Evolutionary conservation across 2,113 vertebrate genomes (phyloP).

Genomic region (Tautogolabrus adspersus): DNA sequence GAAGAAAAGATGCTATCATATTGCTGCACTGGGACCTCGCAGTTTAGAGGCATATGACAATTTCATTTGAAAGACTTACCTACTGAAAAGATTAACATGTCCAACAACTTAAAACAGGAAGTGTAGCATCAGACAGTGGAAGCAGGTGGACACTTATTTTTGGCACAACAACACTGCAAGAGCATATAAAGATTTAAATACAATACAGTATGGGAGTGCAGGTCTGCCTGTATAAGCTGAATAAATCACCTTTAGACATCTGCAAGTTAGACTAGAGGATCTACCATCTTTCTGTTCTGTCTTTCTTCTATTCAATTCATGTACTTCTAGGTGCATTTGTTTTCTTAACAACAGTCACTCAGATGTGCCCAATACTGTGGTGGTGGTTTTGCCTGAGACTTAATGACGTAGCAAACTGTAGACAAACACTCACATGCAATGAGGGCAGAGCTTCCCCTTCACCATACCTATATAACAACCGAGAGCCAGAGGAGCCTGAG

Average conservation of each 20-base stretch:
- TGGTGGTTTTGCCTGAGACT: background rate
- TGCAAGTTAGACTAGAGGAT: background rate
- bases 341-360: background rate
- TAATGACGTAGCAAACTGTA: conserved; percentile 9
- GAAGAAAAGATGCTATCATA: background rate
- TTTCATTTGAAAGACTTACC: no score
- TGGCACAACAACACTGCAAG: background rate
- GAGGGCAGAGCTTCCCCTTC: conserved; percentile 56
- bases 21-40: no score
- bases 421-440: conserved; percentile 12
- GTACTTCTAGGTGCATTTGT: background rate
- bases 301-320: background rate
- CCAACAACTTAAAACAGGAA: conserved; percentile 48
- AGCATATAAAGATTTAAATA: background rate
- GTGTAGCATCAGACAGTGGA: conserved; percentile 26
- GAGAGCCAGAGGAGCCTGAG: background rate
- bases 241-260: background rate
- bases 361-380: background rate
- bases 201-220: background rate
- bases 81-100: no score
- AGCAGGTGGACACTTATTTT: conserved; percentile 9
- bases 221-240: background rate
- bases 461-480: background rate
- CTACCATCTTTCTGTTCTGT: background rate
- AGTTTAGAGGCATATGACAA: no score